Conservation (phyloP, 2,113 vertebrate genomes). For the Dromiciops gliroides region DNA sequence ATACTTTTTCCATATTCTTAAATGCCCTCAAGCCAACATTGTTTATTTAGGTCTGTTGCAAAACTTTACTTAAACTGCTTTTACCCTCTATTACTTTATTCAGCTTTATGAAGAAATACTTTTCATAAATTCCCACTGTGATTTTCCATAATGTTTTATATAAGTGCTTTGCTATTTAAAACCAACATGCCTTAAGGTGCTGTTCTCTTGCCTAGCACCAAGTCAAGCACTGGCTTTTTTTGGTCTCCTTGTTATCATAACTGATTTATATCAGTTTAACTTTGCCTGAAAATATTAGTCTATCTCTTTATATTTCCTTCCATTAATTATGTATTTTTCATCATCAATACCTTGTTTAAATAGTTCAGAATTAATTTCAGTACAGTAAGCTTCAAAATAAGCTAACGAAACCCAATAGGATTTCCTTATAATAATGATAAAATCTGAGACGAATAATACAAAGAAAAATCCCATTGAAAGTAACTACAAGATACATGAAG, state of each 20-base stretch:
- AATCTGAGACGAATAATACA: neutral
- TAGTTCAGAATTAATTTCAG: slow-evolving; percentile 7
- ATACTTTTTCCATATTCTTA: neutral
- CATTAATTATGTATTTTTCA: neutral
- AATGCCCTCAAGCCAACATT: neutral
- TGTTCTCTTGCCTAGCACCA: neutral
- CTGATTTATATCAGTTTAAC: neutral
- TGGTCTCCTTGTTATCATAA: neutral
- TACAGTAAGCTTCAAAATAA: neutral
- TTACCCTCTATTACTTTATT: neutral
- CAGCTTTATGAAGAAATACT: neutral
- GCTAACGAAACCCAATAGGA: neutral
- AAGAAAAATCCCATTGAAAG: neutral
- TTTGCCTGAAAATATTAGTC: neutral
- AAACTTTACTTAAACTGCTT: neutral
- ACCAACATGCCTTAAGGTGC: neutral
- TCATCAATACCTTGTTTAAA: neutral
- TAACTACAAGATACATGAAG: neutral
- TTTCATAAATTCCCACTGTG: neutral
- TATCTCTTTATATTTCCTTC: neutral
- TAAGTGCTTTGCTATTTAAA: neutral
- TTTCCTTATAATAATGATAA: neutral
- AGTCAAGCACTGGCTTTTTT: neutral
- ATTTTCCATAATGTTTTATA: neutral
- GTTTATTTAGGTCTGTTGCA: neutral